Conservation (phyloP, 2,888 invertebrate species). For the Agrochola lychnidis region DNA sequence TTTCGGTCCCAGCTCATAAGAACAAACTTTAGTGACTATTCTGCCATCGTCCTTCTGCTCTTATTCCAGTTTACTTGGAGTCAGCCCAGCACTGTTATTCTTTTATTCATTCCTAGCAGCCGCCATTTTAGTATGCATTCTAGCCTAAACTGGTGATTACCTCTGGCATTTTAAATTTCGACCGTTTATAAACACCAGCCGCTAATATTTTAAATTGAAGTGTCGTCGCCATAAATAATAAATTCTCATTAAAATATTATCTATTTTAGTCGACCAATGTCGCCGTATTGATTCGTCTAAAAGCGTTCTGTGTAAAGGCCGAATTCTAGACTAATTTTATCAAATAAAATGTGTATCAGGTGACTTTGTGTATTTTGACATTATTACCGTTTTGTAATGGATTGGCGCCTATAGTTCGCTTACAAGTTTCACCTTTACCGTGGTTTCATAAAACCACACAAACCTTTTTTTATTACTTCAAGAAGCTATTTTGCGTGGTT, state of each 20-base stretch:
- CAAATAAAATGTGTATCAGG: neutral
- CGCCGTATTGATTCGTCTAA: constrained; percentile 46
- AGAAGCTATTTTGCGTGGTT: too few relatives aligned
- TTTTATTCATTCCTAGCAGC: too few relatives aligned
- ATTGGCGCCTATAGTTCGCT: too few relatives aligned
- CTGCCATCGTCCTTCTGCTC: neutral
- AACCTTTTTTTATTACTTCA: too few relatives aligned
- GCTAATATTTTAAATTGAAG: too few relatives aligned
- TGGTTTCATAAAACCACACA: too few relatives aligned
- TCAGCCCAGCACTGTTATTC: neutral
- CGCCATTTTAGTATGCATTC: too few relatives aligned
- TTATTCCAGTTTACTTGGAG: neutral
- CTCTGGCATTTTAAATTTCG: too few relatives aligned
- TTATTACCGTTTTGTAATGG: neutral
- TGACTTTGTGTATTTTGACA: neutral
- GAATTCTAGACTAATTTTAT: constrained; percentile 35
- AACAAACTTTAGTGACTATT: neutral
- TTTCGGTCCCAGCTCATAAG: neutral
- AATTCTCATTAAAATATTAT: constrained; percentile 11
- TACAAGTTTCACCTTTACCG: too few relatives aligned
- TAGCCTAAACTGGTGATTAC: too few relatives aligned
- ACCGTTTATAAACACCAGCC: too few relatives aligned
- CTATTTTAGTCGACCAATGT: constrained; percentile 37
- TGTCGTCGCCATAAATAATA: neutral
- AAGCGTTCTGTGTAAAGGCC: constrained; percentile 25